Percentiles rank a stretch among this genome's conserved stretches.
Conservation (phyloP, 2,113 vertebrate species). For the Scortum barcoo region DNA sequence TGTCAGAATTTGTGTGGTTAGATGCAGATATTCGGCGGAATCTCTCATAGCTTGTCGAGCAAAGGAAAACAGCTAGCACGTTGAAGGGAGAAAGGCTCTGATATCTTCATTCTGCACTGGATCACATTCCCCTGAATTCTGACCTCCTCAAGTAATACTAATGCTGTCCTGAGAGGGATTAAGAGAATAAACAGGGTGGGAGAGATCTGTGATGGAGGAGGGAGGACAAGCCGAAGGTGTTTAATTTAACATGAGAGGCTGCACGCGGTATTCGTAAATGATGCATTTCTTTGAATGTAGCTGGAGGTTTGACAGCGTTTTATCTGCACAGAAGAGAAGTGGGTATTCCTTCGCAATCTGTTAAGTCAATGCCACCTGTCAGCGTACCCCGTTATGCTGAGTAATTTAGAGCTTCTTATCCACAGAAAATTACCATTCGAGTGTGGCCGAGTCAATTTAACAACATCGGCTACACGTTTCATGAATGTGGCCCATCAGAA, state of each 20-base stretch:
- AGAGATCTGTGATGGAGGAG: background rate
- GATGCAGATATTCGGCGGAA: background rate
- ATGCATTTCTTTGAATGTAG: constrained; percentile 16
- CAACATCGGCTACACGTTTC: background rate
- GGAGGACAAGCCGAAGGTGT: constrained; percentile 5
- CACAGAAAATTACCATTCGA: constrained; percentile 30
- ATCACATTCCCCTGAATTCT: constrained; percentile 6
- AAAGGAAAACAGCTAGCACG: background rate
- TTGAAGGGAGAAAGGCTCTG: background rate
- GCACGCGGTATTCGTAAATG: constrained; percentile 3
- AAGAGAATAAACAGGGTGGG: background rate
- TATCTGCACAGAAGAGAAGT: background rate
- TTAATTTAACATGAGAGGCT: constrained; percentile 16
- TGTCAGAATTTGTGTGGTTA: background rate
- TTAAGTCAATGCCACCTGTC: constrained; percentile 20
- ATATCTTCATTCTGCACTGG: constrained; percentile 23
- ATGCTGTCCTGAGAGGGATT: constrained; percentile 32
- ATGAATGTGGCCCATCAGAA: background rate
- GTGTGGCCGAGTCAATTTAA: constrained; percentile 11
- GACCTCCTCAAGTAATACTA: constrained; percentile 12
- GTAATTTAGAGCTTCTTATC: constrained; percentile 36
- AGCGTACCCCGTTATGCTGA: background rate
- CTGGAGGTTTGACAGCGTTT: constrained; percentile 16
- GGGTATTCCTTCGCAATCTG: constrained; percentile 21
- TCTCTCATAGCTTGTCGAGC: background rate